These are phyloP conservation scores for Drosophila koepferae DNA, from an alignment of 2,888 invertebrate species.

Conservation along the genomic window DNA sequence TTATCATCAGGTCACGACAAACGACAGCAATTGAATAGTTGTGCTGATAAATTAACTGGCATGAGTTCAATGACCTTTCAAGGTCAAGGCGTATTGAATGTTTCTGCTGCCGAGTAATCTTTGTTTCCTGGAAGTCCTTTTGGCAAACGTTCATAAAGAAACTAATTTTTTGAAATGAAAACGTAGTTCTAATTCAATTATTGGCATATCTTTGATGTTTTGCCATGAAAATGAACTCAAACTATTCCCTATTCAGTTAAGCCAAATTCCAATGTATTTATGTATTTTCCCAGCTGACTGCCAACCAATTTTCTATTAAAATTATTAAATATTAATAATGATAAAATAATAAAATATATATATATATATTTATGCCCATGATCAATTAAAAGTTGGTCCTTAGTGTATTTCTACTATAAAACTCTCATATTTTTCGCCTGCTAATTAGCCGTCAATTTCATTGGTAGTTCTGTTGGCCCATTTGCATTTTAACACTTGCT, in stretches of 20 bases:
- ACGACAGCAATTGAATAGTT: conserved; percentile 20
- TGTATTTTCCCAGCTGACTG: conserved; percentile 15
- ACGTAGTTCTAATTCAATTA: neutral
- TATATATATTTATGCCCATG: neutral
- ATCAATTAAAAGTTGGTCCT: conserved; percentile 46
- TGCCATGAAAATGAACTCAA: neutral
- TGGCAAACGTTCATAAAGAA: neutral
- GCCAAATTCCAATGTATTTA: conserved; percentile 2
- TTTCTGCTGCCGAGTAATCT: neutral
- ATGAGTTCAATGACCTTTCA: neutral
- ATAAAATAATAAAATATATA: conserved; percentile 26
- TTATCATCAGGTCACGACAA: conserved; percentile 53
- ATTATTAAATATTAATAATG: conserved; percentile 43
- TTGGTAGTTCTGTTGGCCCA: conserved; percentile 24
- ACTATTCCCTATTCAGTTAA: conserved; percentile 8
- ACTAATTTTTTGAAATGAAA: neutral
- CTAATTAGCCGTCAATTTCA: conserved; percentile 56
- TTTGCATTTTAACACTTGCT: conserved; percentile 48
- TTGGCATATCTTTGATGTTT: neutral
- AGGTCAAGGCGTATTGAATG: neutral
- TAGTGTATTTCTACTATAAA: conserved; percentile 29
- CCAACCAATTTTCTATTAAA: conserved; percentile 2
- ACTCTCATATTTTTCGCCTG: conserved; percentile 22
- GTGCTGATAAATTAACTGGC: neutral
- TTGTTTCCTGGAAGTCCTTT: neutral